These are phyloP conservation scores for Protodeltote pygarga DNA, from an alignment of 2,888 invertebrate genomes.

Conservation along the genomic window DNA sequence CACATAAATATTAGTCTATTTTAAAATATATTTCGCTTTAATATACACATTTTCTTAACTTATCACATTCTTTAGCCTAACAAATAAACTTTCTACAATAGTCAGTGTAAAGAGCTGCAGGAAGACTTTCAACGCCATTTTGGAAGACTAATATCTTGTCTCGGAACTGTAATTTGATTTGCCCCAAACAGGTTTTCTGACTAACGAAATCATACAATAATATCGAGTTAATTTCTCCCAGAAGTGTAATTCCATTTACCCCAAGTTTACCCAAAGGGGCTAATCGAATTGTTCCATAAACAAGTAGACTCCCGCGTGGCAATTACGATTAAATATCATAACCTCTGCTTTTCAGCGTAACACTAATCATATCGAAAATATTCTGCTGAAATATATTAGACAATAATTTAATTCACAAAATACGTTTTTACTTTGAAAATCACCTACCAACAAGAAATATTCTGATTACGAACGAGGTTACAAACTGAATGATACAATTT, in stretches of 20 bases:
- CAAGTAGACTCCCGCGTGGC: conserved; percentile 57
- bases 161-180: conserved; percentile 37
- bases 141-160: conserved; percentile 35
- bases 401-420: conserved; percentile 76
- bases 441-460: conserved; percentile 62
- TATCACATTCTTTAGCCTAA: conserved; percentile 85
- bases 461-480: conserved; percentile 38
- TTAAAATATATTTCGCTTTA: conserved; percentile 72
- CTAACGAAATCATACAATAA: conserved; percentile 28
- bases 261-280: conserved; percentile 21
- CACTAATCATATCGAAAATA: conserved; percentile 83
- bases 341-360: conserved; percentile 76
- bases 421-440: conserved; percentile 67
- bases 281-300: conserved; percentile 36
- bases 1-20: conserved; percentile 71
- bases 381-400: conserved; percentile 77
- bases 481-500: conserved; percentile 13
- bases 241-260: conserved; percentile 29
- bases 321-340: conserved; percentile 76
- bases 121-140: conserved; percentile 83
- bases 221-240: conserved; percentile 30
- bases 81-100: conserved; percentile 82
- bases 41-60: conserved; percentile 77
- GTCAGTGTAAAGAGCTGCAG: conserved; percentile 87
- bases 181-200: conserved; percentile 27